Conservation (phyloP, 2,888 invertebrate species). For the Heliconius cydno region DNA sequence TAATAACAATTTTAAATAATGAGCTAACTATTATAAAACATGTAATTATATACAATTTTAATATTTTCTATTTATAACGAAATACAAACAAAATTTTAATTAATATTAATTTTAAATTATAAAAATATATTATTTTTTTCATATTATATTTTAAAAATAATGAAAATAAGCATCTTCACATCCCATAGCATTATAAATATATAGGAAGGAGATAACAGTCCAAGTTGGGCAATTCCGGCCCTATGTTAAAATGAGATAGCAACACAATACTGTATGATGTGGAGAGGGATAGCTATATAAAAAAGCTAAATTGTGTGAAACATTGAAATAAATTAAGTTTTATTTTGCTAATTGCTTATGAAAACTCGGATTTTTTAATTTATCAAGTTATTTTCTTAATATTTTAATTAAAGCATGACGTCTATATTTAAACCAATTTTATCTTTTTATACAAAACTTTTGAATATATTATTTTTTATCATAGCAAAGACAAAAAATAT, state of each 20-base stretch:
- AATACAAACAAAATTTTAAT: background rate
- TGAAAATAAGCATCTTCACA: conserved; percentile 50
- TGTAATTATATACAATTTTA: background rate
- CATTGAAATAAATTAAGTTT: conserved; percentile 73
- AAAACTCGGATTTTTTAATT: background rate
- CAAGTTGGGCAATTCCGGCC: conserved; percentile 65
- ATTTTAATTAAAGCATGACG: too few relatives aligned
- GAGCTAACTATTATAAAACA: background rate
- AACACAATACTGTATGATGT: conserved; percentile 49
- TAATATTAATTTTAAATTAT: background rate
- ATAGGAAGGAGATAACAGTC: conserved; percentile 69
- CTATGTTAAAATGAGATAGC: conserved; percentile 59
- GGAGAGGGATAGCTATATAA: conserved; percentile 52
- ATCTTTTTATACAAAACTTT: too few relatives aligned
- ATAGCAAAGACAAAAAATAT: too few relatives aligned
- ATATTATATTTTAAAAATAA: conserved; percentile 36
- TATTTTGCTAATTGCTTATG: conserved; percentile 57
- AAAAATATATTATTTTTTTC: background rate
- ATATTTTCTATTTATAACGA: background rate
- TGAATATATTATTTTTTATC: too few relatives aligned
- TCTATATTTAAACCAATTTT: too few relatives aligned
- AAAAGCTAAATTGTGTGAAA: conserved; percentile 68
- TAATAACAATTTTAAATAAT: background rate
- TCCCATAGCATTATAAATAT: conserved; percentile 55
- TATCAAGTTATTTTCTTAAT: too few relatives aligned